Evolutionary conservation across 1,140 invertebrate species (phyloP), one percentile per base, ranked within the genome.

Genomic region (Stegodyphus mimosarum): DNA sequence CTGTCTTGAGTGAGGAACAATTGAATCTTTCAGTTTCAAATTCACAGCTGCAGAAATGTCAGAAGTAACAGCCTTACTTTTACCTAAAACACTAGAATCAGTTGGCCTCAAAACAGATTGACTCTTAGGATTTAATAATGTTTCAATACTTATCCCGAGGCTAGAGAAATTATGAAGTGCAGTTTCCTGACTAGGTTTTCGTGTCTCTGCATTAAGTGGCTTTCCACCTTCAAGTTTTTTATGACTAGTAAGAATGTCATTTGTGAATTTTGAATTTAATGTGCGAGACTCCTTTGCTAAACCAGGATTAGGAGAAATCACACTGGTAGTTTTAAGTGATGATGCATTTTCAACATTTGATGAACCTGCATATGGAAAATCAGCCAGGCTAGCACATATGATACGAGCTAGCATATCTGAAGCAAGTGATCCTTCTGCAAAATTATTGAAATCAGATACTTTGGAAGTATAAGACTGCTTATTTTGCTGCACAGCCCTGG

Each of bases 361-460:
- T 50, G 87, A 87, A 52, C 85, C 86, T 5, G 87, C 87, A 86
- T 88, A 88, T 13, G 88, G 87, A 70, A 74, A 88, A 77, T 88
- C 83, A 50, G 86, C 88, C 67, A 88, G 78, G 67, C 87, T 88
- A 6, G 86, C 87, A 80, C 88, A 86, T 52, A 88, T 88, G 15
- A 88, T 88, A 5, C 87, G 84, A 64, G 80, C 79, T 18, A 88
- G 67, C 79, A 88, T 81, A 72, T 87, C 87, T 6, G 79, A 84
- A 13, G 87, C 80, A 7, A 87, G 83, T 69, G 86, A 84, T 17
- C 84, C 79, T 55, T 73, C 69, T 48, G 79, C 18, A 83, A 87
- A 86, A 55, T 74, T 72, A 6, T 63, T 72, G n/a, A 78, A 77
- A n/a, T 86, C 83, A 10, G 83, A 49, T 52, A 78, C 49, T 86